Conservation (phyloP, 2,113 vertebrate species). For the Lophotis ruficrista region DNA sequence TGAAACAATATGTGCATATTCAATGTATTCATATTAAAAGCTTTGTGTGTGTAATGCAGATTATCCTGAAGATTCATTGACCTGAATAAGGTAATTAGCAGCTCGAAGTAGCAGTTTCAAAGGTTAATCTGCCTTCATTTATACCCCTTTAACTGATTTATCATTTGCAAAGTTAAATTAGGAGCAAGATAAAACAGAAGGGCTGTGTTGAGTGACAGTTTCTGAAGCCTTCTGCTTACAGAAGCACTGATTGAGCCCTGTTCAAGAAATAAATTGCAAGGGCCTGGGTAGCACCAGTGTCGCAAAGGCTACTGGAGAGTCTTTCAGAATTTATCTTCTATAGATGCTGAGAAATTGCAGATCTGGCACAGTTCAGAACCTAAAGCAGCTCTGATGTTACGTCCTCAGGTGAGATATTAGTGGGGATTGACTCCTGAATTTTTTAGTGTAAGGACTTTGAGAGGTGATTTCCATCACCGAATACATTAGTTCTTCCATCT, state of each 20-base stretch:
- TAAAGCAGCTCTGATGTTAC: not conserved
- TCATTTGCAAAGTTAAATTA: not conserved
- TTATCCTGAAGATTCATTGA: not conserved
- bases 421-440: not conserved
- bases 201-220: not conserved
- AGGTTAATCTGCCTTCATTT: constrained; percentile 22
- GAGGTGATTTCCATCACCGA: not conserved
- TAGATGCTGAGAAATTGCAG: not conserved
- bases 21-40: not conserved
- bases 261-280: not conserved
- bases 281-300: not conserved
- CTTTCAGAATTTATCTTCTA: not conserved
- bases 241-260: not conserved
- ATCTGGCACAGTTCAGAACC: accelerated
- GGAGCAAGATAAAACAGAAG: not conserved
- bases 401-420: not conserved
- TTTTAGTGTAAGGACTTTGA: not conserved
- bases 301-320: not conserved
- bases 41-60: not conserved
- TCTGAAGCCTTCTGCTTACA: not conserved
- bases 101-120: not conserved
- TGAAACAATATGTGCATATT: not conserved
- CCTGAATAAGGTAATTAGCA: not conserved
- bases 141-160: not conserved
- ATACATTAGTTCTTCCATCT: not conserved